These are phyloP conservation scores for Lepidocolaptes lacrymiger DNA, from an alignment of 2,797 vertebrate genomes.

Conservation along the genomic window DNA sequence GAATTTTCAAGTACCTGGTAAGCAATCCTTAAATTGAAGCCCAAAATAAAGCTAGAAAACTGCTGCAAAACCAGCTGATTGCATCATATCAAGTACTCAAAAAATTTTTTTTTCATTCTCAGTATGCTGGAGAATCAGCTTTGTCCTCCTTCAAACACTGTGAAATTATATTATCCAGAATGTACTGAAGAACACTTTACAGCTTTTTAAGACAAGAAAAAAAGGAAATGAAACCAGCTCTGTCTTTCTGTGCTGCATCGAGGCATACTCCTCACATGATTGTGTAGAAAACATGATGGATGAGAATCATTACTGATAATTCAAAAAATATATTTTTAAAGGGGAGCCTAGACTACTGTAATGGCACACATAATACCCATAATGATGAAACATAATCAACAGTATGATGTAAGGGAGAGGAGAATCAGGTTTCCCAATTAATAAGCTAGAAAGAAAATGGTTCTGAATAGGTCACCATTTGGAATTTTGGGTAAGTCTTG, in stretches of 20 bases:
- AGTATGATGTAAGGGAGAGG: slow-evolving; percentile 30
- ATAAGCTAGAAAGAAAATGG: slow-evolving; percentile 54
- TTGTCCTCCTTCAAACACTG: slow-evolving; percentile 47
- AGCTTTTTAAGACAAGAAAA: slow-evolving; percentile 37
- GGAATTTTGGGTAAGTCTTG: slow-evolving; percentile 68
- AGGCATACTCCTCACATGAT: slow-evolving; percentile 65
- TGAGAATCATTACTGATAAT: slow-evolving; percentile 44
- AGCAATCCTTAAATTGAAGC: slow-evolving; percentile 58
- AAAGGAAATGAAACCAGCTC: slow-evolving; percentile 53
- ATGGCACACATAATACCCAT: slow-evolving; percentile 61
- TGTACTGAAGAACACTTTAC: slow-evolving; percentile 55
- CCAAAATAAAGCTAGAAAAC: slow-evolving; percentile 64
- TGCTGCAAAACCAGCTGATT: slow-evolving; percentile 63
- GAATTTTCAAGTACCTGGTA: slow-evolving; percentile 65
- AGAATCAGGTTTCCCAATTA: slow-evolving; percentile 51
- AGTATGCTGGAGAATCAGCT: slow-evolving; percentile 57
- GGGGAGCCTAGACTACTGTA: slow-evolving; percentile 62
- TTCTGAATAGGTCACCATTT: slow-evolving; percentile 75
- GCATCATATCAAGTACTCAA: slow-evolving; percentile 68
- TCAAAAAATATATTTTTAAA: slow-evolving; percentile 55
- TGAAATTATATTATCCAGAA: slow-evolving; percentile 61
- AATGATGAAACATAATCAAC: slow-evolving; percentile 56
- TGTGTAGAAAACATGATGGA: slow-evolving; percentile 51
- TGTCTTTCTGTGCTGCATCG: slow-evolving; percentile 64
- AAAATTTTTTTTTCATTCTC: background rate